A percentile compares a stretch with the other conserved stretches of the same genome.
These are phyloP conservation scores for Grantiella picta DNA, from an alignment of 2,113 vertebrate genomes.

Conservation along the genomic window DNA sequence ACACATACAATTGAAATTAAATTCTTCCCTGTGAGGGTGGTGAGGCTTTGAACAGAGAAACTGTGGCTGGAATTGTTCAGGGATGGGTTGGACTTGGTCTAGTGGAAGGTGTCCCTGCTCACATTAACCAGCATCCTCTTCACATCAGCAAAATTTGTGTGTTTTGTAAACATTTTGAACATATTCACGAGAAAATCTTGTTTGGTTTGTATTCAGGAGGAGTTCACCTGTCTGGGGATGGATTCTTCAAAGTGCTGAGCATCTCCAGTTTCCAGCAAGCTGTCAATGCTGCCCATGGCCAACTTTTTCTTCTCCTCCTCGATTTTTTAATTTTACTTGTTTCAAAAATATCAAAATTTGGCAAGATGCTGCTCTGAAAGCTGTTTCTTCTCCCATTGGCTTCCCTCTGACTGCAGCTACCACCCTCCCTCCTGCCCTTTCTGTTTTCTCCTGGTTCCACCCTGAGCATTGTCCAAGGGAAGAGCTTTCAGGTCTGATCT, in stretches of 20 bases:
- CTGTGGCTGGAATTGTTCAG: neutral
- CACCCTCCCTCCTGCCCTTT: neutral
- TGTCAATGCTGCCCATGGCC: neutral
- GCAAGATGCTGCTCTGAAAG: neutral
- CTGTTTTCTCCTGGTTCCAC: neutral
- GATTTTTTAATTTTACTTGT: neutral
- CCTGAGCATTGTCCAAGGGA: neutral
- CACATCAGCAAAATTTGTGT: neutral
- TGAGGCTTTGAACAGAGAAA: neutral
- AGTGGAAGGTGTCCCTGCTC: neutral
- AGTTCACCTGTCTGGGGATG: neutral
- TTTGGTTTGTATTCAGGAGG: neutral
- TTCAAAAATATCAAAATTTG: neutral
- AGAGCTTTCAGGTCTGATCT: neutral
- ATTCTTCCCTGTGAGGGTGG: neutral
- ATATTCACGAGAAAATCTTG: neutral
- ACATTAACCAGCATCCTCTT: neutral
- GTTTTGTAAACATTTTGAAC: neutral
- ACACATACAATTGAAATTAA: neutral
- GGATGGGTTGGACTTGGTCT: neutral
- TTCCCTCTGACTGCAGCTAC: neutral
- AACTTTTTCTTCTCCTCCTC: neutral
- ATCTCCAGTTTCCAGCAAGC: neutral
- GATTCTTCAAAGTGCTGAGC: neutral
- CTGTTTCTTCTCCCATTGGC: neutral